Conservation (phyloP, 2,888 invertebrate genomes). For the Leucophenga montana region DNA sequence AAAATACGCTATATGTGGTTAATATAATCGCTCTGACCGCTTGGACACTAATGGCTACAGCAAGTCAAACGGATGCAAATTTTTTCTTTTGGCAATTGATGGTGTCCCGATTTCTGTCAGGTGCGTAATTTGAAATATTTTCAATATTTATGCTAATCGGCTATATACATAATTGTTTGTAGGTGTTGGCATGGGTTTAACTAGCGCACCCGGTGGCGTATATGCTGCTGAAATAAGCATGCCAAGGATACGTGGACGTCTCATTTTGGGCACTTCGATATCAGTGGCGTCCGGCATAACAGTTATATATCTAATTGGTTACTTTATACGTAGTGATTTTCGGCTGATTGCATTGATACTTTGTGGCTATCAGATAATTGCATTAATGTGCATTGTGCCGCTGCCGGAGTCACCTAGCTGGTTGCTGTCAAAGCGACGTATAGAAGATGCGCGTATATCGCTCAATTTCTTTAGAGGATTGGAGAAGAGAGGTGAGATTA, state of each 20-base stretch:
- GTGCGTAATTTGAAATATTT: constrained; percentile 49
- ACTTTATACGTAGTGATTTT: constrained; percentile 70
- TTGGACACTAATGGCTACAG: constrained; percentile 68
- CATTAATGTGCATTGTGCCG: constrained; percentile 74
- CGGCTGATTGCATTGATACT: constrained; percentile 68
- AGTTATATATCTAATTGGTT: constrained; percentile 78
- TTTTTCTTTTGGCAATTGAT: constrained; percentile 67
- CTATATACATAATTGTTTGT: too few relatives aligned
- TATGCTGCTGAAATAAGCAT: constrained; percentile 73
- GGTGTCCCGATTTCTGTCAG: constrained; percentile 68
- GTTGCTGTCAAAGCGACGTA: constrained; percentile 77
- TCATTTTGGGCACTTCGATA: constrained; percentile 78
- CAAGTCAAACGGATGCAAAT: constrained; percentile 53
- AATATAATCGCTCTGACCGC: constrained; percentile 66
- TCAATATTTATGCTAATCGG: not conserved
- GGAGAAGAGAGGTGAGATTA: constrained; percentile 61
- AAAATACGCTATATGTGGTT: constrained; percentile 64
- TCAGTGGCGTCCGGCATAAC: constrained; percentile 79
- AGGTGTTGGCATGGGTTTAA: constrained; percentile 70
- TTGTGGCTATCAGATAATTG: constrained; percentile 65
- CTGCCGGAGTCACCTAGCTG: constrained; percentile 82
- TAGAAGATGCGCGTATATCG: constrained; percentile 76
- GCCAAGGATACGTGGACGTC: constrained; percentile 78
- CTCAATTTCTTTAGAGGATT: constrained; percentile 78
- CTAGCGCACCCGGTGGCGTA: constrained; percentile 70